phyloP scores from a whole-genome alignment of 2,797 vertebrate genomes.

The Borostomias antarcticus region DNA sequence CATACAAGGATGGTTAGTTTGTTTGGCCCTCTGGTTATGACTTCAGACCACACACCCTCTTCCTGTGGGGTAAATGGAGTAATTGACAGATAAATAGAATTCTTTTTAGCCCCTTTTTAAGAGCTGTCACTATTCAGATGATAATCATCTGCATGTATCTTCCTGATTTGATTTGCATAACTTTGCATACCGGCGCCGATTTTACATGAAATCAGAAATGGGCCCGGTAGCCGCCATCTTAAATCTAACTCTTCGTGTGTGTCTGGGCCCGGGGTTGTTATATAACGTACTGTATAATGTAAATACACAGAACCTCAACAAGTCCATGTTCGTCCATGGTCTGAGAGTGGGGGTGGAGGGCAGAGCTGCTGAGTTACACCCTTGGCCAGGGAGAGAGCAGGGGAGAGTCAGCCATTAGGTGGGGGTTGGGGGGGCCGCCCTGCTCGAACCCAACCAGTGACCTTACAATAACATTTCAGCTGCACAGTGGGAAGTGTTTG shows the following conservation, averaged over 20 bases:
- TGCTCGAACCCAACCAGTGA: slow-evolving; percentile 62
- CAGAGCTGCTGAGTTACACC: slow-evolving; percentile 48
- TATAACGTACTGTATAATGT: too few species aligned
- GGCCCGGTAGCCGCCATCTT: background rate
- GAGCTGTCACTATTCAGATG: slow-evolving; percentile 58
- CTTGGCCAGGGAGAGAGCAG: slow-evolving; percentile 16
- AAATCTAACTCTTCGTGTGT: background rate
- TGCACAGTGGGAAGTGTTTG: slow-evolving; percentile 66
- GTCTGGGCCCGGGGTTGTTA: too few species aligned
- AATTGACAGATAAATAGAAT: slow-evolving; percentile 65
- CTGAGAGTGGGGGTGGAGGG: background rate
- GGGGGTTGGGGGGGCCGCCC: slow-evolving; percentile 62
- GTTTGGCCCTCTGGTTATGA: slow-evolving; percentile 62
- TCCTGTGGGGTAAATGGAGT: slow-evolving; percentile 66
- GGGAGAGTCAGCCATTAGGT: slow-evolving; percentile 31
- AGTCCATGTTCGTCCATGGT: background rate
- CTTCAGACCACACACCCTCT: slow-evolving; percentile 75
- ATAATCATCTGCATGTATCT: slow-evolving; percentile 51
- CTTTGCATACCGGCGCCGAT: slow-evolving; percentile 1
- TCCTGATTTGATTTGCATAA: slow-evolving; percentile 35
- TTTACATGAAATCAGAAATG: background rate
- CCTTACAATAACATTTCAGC: slow-evolving; percentile 74
- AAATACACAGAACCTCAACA: too few species aligned
- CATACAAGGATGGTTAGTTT: slow-evolving; percentile 67
- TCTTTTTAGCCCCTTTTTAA: slow-evolving; percentile 56